Base-by-base conservation (phyloP, 2,113 vertebrate species). In the Amazona guildingii region DNA sequence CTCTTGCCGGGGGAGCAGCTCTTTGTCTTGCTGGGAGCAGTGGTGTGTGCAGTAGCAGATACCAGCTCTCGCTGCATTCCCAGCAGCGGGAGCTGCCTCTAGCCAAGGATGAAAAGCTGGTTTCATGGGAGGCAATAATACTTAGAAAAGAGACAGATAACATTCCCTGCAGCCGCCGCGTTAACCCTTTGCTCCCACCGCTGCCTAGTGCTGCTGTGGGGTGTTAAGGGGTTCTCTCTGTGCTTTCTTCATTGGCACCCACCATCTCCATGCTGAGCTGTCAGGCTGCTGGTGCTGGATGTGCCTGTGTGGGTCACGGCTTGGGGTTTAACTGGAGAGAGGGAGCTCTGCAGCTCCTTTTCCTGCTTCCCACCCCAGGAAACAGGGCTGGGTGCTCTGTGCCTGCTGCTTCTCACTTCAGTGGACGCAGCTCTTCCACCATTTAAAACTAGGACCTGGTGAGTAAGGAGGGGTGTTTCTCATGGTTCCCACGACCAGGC, bases 51-150 rank as follows among this genome's bases (percentile, higher is more conserved):
- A 1, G 95, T 90, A 44, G 90, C 97, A 95, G 94, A 96, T 91
- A 92, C 90, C 77, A 94, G 87, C 94, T 93, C 78, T 51, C 66
- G 74, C 95, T 92, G 93, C 90, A 97, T 97, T 96, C 96, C 96
- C 96, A 97, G 96, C 95, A 96, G 96, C 88, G 3, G 95, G 95
- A 97, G 95, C 92, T 94, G 95, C 97, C 97, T 97, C 96, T 86
- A 95, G 95, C 95, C 95, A 96, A 95, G 97, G 95, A 97, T 96
- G 97, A 96, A 96, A 97, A 97, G 96, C 95, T 88, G 84, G 92
- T 97, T 97, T 97, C 95, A 94, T 92, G 95, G 96, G 96, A 97
- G 94, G 92, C 96, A 97, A 97, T 96, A 97, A 96, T 97, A 95
- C 96, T 97, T 97, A 96, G 97, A 95, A 64, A 95, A 93, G 82